phyloP scores from a whole-genome alignment of 1,140 invertebrate species.

The Palaemon carinicauda region DNA sequence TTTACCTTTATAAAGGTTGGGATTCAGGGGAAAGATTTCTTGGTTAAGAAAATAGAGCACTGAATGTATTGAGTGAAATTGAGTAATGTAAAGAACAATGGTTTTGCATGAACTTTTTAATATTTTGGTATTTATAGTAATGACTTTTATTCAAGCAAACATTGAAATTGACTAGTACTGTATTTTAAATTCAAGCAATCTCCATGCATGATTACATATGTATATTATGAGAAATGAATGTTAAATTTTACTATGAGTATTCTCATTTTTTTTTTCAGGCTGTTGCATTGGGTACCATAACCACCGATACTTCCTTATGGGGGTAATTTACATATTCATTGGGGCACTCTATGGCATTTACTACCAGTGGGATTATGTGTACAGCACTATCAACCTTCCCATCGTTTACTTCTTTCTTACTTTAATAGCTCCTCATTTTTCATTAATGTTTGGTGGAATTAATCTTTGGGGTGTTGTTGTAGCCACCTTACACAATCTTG shows the following conservation, averaged over 20 bases:
- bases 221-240: too few species aligned
- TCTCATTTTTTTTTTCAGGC: conserved; percentile 27
- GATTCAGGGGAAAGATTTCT: too few species aligned
- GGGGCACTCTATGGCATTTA: conserved; percentile 39
- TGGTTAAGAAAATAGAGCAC: too few species aligned
- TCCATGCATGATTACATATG: too few species aligned
- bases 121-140: too few species aligned
- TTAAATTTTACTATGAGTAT: too few species aligned
- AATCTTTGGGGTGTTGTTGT: conserved; percentile 44
- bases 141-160: too few species aligned
- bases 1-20: too few species aligned
- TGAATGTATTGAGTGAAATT: too few species aligned
- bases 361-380: conserved; percentile 50
- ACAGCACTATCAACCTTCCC: conserved; percentile 34
- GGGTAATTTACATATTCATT: conserved; percentile 37
- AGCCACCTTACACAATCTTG: conserved; percentile 34
- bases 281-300: conserved; percentile 50
- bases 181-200: background rate
- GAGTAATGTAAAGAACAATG: too few species aligned
- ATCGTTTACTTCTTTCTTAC: conserved; percentile 25
- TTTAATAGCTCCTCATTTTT: conserved; percentile 40
- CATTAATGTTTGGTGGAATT: conserved; percentile 31
- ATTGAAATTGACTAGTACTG: too few species aligned
- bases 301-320: conserved; percentile 45
- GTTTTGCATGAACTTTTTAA: too few species aligned